Conservation (phyloP, 2,113 vertebrate genomes). For the Eonycteris spelaea region DNA sequence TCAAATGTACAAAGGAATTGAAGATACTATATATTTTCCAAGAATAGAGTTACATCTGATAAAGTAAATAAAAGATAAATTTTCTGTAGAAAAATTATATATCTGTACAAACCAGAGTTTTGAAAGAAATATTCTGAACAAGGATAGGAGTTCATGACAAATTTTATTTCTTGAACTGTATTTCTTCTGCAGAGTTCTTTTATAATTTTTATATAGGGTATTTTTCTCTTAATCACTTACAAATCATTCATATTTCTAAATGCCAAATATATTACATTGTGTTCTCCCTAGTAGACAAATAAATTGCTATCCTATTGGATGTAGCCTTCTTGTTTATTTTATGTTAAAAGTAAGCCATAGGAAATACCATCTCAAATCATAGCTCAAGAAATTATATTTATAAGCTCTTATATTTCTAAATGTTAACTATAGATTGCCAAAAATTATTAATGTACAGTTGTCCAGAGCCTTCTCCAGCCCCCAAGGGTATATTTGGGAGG, state of each 20-base stretch:
- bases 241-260: slow-evolving; percentile 3
- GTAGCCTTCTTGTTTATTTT: not conserved
- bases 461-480: not conserved
- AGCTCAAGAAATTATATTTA: not conserved
- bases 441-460: not conserved
- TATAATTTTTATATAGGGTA: not conserved
- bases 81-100: not conserved
- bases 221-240: not conserved
- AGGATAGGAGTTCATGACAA: not conserved
- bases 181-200: not conserved
- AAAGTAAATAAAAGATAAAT: not conserved
- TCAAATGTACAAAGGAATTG: not conserved
- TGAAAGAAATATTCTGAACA: not conserved
- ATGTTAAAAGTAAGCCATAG: not conserved
- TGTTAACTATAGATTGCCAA: not conserved
- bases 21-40: not conserved
- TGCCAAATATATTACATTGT: not conserved
- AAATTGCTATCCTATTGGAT: not conserved
- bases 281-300: not conserved
- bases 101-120: not conserved
- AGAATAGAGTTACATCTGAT: not conserved
- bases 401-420: not conserved
- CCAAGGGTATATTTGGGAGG: not conserved
- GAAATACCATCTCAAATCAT: not conserved
- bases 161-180: not conserved